phyloP scores from a whole-genome alignment of 2,888 invertebrate genomes.

The Rotaria sp. region DNA sequence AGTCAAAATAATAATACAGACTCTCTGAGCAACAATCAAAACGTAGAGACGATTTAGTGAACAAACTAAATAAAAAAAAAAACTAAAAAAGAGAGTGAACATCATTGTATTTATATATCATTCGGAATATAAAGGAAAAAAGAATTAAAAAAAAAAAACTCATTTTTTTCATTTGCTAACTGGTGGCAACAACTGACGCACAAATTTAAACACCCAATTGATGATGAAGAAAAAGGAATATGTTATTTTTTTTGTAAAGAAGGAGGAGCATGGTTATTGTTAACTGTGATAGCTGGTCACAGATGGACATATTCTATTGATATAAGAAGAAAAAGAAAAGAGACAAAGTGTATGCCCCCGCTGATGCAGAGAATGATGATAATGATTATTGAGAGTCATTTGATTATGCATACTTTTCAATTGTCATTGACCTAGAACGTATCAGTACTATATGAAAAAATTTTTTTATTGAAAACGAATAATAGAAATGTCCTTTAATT shows the following conservation, averaged over 20 bases:
- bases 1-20: neutral
- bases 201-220: neutral
- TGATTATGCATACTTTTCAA: slow-evolving; percentile 24
- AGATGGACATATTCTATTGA: neutral
- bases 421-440: neutral
- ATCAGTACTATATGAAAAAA: neutral
- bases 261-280: neutral
- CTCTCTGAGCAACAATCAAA: slow-evolving; percentile 32
- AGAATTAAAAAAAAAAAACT: neutral
- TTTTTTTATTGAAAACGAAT: neutral
- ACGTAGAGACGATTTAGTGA: slow-evolving; percentile 16
- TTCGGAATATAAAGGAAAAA: neutral
- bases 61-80: neutral
- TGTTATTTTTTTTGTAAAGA: neutral
- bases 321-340: neutral
- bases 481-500: neutral
- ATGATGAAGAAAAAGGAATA: neutral
- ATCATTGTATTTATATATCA: neutral
- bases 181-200: neutral
- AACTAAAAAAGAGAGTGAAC: neutral
- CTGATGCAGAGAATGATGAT: slow-evolving; percentile 9
- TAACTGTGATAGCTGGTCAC: neutral
- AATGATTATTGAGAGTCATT: slow-evolving; percentile 2
- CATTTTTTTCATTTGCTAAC: neutral
- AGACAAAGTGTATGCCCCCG: neutral